Conservation (phyloP, 2,888 invertebrate genomes). For the Hirtodrosophila histrioides region DNA sequence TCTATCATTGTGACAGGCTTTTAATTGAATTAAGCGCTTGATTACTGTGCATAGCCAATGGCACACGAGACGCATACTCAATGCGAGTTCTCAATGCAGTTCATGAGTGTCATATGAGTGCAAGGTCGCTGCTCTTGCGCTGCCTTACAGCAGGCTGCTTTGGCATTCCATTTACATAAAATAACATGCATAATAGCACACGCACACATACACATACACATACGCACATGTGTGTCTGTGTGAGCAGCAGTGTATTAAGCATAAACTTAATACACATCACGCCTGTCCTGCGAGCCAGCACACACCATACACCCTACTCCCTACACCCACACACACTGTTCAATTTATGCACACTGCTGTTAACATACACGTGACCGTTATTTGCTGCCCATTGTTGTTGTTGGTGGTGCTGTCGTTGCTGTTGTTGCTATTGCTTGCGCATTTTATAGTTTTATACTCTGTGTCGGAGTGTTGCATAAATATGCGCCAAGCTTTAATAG, state of each 20-base stretch:
- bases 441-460: conserved; percentile 58
- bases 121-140: conserved; percentile 37
- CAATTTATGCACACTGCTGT: conserved; percentile 69
- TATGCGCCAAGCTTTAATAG: conserved; percentile 61
- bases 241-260: conserved; percentile 45
- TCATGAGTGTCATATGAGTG: conserved; percentile 11
- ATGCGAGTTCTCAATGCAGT: conserved; percentile 29
- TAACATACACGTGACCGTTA: conserved; percentile 65
- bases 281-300: conserved; percentile 20
- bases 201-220: conserved; percentile 7
- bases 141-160: conserved; percentile 31
- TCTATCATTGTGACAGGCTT: conserved; percentile 21
- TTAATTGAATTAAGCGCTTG: conserved; percentile 68
- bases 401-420: conserved; percentile 7
- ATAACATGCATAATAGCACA: conserved; percentile 22
- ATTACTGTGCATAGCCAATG: conserved; percentile 52
- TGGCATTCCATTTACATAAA: conserved; percentile 71
- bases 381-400: conserved; percentile 26
- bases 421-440: conserved; percentile 48
- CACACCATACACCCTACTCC: conserved; percentile 18
- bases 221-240: not conserved
- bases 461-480: conserved; percentile 66
- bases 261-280: conserved; percentile 72
- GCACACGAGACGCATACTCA: conserved; percentile 47
- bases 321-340: conserved; percentile 9